Evolutionary conservation across 2,797 vertebrate species (phyloP), one percentile per base, ranked within the genome.

Genomic region (Coregonus ussuriensis): DNA sequence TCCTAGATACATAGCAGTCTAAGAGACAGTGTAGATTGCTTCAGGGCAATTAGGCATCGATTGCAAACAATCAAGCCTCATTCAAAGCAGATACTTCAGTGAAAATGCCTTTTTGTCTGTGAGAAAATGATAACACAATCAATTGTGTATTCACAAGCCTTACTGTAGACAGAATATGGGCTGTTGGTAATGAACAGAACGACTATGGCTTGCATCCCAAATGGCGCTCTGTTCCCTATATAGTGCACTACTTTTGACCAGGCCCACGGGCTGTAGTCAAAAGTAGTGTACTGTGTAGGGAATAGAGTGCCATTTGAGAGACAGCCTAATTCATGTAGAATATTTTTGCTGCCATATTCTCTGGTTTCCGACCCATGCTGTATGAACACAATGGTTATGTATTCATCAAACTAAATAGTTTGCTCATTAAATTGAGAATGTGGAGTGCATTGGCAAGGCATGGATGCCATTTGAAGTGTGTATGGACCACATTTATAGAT

Each of bases 271-370:
- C 41, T 47, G 41, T 47, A 47, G 9, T 47, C 41, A 47, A 47
- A 47, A 47, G 41, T 47, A 11, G 9, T 47, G 41, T 47, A 47
- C 41, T 11, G 41, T 47, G 41, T 47, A 47, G 41, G 9, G 9
- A 47, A 47, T 13, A 47, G 41, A 9, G 41, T 47, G 41, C 41
- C 41, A 47, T 47, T 47, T 47, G 41, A 47, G 41, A 47, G 0
- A 11, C 41, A 47, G 2, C 9, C 9, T 47, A 47, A 47, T 16
- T 68, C 1, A 7, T 4, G 29, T 15, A 11, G 5, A 35, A 67
- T 67, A 11, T 68, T 18, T 68, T 68, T 79, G 66, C 84, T 89
- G 87, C 88, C 86, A 90, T 89, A 88, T 62, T 51, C 33, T 76
- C 37, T 71, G 16, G 33, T 77, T 63, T 47, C 11, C 41, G 41